A percentile compares a stretch with the other conserved stretches of the same genome.
Evolutionary conservation across 2,888 invertebrate genomes (phyloP).

Genomic region (Papilio demoleus): DNA sequence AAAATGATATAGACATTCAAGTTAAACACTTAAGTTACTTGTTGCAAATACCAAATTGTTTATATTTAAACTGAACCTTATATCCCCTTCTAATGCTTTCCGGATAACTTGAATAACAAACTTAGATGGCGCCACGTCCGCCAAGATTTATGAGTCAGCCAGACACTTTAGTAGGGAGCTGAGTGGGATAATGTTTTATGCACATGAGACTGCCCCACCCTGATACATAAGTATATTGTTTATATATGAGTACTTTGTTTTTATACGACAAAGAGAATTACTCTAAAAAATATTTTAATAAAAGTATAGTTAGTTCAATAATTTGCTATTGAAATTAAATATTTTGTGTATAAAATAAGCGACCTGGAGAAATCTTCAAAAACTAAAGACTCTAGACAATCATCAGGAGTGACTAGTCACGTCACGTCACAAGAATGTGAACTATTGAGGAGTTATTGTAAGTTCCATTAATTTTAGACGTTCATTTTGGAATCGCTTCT

Average conservation of each 20-base stretch:
- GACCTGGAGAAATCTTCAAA: no score
- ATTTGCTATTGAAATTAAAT: no score
- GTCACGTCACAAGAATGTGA: no score
- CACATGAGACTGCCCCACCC: slow-evolving; percentile 36
- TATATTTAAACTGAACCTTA: slow-evolving; percentile 32
- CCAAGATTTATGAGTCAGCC: slow-evolving; percentile 44
- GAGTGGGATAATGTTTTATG: slow-evolving; percentile 40
- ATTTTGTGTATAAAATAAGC: no score
- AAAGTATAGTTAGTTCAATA: not conserved
- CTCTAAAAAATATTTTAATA: not conserved
- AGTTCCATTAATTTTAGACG: no score
- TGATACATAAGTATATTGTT: slow-evolving; percentile 25
- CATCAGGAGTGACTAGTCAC: no score
- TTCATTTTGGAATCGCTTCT: no score
- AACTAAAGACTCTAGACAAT: no score
- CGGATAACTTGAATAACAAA: slow-evolving; percentile 40
- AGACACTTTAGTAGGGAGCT: slow-evolving; percentile 39
- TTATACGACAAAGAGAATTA: slow-evolving; percentile 16
- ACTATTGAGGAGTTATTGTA: no score
- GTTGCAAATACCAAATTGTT: slow-evolving; percentile 19
- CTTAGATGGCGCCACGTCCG: slow-evolving; percentile 43
- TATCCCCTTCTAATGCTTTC: slow-evolving; percentile 36
- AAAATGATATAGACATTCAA: not conserved
- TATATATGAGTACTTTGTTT: slow-evolving; percentile 23
- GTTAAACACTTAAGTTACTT: not conserved